Evolutionary conservation across 2,888 invertebrate species (phyloP).

Genomic region (Parasteatoda lunata): DNA sequence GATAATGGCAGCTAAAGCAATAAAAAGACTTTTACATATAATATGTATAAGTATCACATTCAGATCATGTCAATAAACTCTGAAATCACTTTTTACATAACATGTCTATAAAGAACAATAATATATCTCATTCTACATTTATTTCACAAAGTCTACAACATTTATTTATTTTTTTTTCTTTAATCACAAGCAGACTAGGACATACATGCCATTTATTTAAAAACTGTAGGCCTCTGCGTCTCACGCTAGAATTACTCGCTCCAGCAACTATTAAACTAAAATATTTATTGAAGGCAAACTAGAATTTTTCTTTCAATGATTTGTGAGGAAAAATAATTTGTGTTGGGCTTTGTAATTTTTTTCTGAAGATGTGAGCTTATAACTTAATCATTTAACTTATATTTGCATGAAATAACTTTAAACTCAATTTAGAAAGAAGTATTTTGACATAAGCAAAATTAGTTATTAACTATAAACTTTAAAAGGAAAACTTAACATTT

Average conservation of each 20-base stretch:
- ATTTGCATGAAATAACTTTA: no score
- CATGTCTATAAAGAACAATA: constrained; percentile 29
- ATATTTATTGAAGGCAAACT: no score
- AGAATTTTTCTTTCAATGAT: no score
- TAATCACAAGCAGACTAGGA: constrained; percentile 53
- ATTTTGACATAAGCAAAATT: neutral
- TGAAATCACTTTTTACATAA: constrained; percentile 12
- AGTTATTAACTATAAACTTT: neutral
- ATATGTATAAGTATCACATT: constrained; percentile 19
- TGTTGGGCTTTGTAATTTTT: no score
- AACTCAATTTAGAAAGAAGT: constrained; percentile 7
- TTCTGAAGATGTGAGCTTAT: constrained; percentile 14
- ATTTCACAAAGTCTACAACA: constrained; percentile 58
- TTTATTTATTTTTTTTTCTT: constrained; percentile 5
- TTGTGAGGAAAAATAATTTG: no score
- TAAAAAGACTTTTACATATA: constrained; percentile 29
- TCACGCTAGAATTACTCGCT: neutral
- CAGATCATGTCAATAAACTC: constrained; percentile 21
- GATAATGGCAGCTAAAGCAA: constrained; percentile 8
- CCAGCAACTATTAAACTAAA: constrained; percentile 17
- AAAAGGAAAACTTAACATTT: constrained; percentile 2
- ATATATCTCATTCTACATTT: constrained; percentile 26
- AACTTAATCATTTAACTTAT: no score
- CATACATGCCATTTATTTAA: constrained; percentile 38
- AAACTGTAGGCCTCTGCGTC: constrained; percentile 3